Percentiles rank a stretch among this genome's conserved stretches.
These are phyloP conservation scores for Hirtodrosophila duncani DNA, from an alignment of 2,888 invertebrate genomes.

Conservation along the genomic window DNA sequence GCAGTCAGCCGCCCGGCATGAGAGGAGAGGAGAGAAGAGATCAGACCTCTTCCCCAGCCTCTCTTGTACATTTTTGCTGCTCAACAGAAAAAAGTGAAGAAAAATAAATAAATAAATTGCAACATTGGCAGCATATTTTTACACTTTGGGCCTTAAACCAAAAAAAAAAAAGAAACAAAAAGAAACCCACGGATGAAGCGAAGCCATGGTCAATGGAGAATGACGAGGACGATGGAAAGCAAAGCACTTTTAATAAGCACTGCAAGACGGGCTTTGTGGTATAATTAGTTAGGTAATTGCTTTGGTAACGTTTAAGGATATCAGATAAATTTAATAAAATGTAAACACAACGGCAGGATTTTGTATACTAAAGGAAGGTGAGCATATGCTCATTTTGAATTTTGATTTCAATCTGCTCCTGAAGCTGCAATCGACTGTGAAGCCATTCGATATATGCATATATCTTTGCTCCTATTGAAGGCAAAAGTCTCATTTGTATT, in stretches of 20 bases:
- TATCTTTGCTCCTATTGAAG: too few species aligned
- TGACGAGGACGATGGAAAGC: slow-evolving; percentile 26
- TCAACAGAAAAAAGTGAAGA: slow-evolving; percentile 56
- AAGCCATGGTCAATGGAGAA: slow-evolving; percentile 4
- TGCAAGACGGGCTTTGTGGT: slow-evolving; percentile 38
- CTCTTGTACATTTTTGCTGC: slow-evolving; percentile 61
- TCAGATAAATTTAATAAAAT: background rate
- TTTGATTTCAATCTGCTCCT: too few species aligned
- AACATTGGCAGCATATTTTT: slow-evolving; percentile 73
- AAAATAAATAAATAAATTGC: slow-evolving; percentile 73
- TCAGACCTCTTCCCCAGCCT: slow-evolving; percentile 51
- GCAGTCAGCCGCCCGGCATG: too few species aligned
- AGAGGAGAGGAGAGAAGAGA: too few species aligned
- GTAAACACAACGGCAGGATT: too few species aligned
- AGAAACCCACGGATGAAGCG: slow-evolving; percentile 44
- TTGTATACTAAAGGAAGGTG: too few species aligned
- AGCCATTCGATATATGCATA: too few species aligned
- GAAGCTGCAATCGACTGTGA: too few species aligned
- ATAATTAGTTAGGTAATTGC: slow-evolving; percentile 39
- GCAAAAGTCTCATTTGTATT: too few species aligned
- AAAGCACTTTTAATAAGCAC: slow-evolving; percentile 39
- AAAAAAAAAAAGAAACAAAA: too few species aligned
- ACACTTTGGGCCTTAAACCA: slow-evolving; percentile 58
- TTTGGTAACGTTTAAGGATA: slow-evolving; percentile 38
- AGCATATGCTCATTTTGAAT: too few species aligned